Evolutionary conservation across 2,113 vertebrate genomes (phyloP).

Genomic region (Turdus rufiventris): DNA sequence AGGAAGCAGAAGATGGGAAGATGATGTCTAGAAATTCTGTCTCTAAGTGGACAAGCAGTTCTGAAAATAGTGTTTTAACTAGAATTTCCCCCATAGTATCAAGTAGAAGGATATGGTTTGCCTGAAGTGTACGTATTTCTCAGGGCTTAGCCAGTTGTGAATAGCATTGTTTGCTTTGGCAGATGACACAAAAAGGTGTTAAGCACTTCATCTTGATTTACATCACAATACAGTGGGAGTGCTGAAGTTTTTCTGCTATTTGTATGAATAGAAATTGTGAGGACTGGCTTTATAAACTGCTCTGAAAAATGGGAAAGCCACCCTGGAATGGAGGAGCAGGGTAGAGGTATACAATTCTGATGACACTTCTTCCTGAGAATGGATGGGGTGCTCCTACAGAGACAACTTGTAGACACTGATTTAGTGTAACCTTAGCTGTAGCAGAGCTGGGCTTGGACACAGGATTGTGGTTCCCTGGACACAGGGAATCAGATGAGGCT

Average conservation of each 20-base stretch:
- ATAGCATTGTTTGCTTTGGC: neutral
- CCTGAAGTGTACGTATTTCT: neutral
- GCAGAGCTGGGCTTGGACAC: neutral
- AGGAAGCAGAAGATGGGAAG: neutral
- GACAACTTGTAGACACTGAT: neutral
- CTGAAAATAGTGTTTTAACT: neutral
- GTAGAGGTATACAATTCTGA: neutral
- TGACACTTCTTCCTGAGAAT: neutral
- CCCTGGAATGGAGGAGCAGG: neutral
- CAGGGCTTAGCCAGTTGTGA: neutral
- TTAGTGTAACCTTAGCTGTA: neutral
- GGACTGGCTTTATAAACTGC: neutral
- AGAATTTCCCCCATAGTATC: neutral
- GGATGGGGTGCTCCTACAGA: neutral
- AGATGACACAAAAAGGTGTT: neutral
- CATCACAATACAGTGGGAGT: neutral
- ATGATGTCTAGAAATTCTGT: neutral
- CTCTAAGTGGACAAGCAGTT: neutral
- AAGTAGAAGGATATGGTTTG: neutral
- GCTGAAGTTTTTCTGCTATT: neutral
- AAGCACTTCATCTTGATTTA: neutral
- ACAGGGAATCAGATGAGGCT: neutral
- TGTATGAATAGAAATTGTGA: neutral
- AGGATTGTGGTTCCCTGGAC: rapidly evolving
- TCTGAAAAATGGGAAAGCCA: neutral